phyloP scores from a whole-genome alignment of 2,888 invertebrate genomes.

The Scaptomyza cyrtandrae region DNA sequence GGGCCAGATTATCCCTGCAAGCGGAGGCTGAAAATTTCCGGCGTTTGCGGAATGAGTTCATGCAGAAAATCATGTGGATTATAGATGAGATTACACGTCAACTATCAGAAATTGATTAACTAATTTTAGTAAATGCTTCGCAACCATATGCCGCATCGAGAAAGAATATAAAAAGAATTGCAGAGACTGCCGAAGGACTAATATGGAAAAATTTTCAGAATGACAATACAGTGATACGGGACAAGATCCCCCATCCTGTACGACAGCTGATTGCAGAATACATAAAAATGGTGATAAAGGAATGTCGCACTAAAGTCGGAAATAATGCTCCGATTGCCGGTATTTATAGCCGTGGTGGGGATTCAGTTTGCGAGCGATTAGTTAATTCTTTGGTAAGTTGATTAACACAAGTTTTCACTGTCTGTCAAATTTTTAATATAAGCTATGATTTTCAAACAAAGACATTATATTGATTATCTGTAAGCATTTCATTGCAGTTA shows the following conservation, averaged over 20 bases:
- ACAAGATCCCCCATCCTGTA: neutral
- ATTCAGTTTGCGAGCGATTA: neutral
- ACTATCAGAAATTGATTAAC: neutral
- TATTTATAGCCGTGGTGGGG: neutral
- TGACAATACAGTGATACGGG: no score
- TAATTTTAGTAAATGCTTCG: neutral
- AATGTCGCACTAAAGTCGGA: neutral
- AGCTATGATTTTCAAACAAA: neutral
- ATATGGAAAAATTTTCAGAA: no score
- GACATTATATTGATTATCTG: neutral
- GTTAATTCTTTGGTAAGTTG: neutral
- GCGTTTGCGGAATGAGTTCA: neutral
- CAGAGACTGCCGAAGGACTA: no score
- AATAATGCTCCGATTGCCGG: neutral
- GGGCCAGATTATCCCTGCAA: neutral
- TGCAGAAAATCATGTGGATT: neutral
- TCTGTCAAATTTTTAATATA: no score
- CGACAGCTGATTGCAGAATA: neutral
- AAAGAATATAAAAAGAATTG: neutral
- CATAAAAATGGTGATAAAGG: neutral
- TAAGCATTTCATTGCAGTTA: neutral
- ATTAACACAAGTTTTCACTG: no score
- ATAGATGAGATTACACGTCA: neutral
- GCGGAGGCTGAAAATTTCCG: constrained; percentile 1
- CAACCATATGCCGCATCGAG: neutral